Evolutionary conservation across 2,113 vertebrate species (phyloP), one percentile per base, ranked within the genome.

Genomic region (Hipposideros armiger): DNA sequence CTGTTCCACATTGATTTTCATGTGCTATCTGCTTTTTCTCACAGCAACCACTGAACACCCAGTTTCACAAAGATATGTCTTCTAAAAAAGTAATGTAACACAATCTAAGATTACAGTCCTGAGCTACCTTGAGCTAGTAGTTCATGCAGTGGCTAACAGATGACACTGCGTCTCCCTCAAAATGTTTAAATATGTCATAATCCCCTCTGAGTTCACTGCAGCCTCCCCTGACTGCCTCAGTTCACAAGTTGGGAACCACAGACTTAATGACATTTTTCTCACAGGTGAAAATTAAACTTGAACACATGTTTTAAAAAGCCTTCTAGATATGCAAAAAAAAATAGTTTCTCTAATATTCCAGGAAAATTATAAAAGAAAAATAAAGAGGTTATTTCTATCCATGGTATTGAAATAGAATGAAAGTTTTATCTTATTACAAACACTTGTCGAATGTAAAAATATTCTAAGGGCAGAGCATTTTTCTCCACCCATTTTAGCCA

Each of bases 211-310:
- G 24, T 14, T 73, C 16, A 60, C 19, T 11, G 45, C 19, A 47
- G 26, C 19, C 17, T 42, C 47, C 1, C 19, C 16, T 32, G 16
- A 30, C 11, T 58, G n/a, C 30, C 72, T 76, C 45, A 28, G 22
- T 2, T 3, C 52, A 58, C n/a, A n/a, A 5, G 76, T 64, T 42
- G 11, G 54, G 30, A 84, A 47, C 4, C 32, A 40, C 0, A 72
- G 28, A 36, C 30, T 36, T 42, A 62, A 84, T 58, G 10, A 30
- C 11, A 16, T 80, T 86, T 85, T 93, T 76, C 60, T 93, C 60
- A 50, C 47, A 85, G 30, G 72, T 64, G 54, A 97, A 95, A 90
- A 66, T 84, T 4, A 95, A 94, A 14, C 7, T 64, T 74, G 20
- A 84, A 85, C 22, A 4, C 66, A n/a, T 58, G 26, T 73, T 92